Percentiles rank a stretch among this genome's conserved stretches.
phyloP scores from a whole-genome alignment of 2,797 vertebrate species.

The Typhlichthys eigenmanni region DNA sequence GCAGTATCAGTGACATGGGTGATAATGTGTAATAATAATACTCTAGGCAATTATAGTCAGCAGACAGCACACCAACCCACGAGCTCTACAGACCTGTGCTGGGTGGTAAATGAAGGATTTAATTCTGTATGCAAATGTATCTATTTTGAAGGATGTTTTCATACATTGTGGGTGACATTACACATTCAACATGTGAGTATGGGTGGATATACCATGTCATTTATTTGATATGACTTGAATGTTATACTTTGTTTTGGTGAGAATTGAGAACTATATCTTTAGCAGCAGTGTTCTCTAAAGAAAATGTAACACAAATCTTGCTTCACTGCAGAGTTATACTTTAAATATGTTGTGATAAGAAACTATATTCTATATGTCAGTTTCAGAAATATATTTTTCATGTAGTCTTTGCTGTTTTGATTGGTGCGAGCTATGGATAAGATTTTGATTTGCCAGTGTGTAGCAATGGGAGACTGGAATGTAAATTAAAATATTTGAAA shows the following conservation, averaged over 20 bases:
- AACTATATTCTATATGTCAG: background rate
- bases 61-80: too few relatives aligned
- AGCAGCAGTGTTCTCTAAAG: slow-evolving; percentile 1
- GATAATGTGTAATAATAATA: too few relatives aligned
- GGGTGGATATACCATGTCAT: too few relatives aligned
- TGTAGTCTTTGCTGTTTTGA: slow-evolving; percentile 29
- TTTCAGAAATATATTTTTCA: slow-evolving; percentile 2
- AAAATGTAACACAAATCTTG: slow-evolving; percentile 11
- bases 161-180: too few relatives aligned
- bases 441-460: slow-evolving; percentile 67
- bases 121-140: too few relatives aligned
- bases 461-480: slow-evolving; percentile 77
- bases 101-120: too few relatives aligned
- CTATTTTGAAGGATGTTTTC: too few relatives aligned
- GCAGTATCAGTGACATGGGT: too few relatives aligned
- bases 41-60: too few relatives aligned
- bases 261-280: slow-evolving; percentile 21
- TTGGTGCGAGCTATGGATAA: slow-evolving; percentile 69
- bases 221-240: slow-evolving; percentile 40
- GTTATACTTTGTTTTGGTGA: slow-evolving; percentile 14
- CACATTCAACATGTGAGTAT: too few relatives aligned
- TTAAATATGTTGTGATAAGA: too few relatives aligned
- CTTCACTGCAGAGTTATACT: slow-evolving; percentile 13
- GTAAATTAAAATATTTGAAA: slow-evolving; percentile 87
- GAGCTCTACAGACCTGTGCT: too few relatives aligned